Conservation (phyloP, 35 echinoderm and acorn worm species). For the Diadema setosum region DNA sequence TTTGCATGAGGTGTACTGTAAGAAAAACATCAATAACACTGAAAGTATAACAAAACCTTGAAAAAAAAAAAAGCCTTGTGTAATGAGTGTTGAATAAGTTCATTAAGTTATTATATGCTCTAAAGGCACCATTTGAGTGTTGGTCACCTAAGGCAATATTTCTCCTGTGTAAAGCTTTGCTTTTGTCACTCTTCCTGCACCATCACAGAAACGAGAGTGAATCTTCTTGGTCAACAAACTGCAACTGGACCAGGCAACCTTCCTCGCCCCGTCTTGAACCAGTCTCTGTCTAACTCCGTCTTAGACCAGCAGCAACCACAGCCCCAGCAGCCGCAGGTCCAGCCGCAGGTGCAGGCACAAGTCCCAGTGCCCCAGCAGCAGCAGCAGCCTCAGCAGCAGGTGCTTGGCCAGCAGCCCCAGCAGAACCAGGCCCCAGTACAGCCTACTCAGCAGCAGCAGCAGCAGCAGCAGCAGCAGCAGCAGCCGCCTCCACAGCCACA, state of each 20-base stretch:
- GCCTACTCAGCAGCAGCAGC: constrained; percentile 37
- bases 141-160: no score
- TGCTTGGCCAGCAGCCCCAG: background rate
- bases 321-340: background rate
- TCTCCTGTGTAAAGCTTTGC: no score
- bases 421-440: constrained; percentile 7
- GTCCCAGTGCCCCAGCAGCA: background rate
- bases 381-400: constrained; percentile 28
- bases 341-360: background rate
- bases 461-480: constrained; percentile 43
- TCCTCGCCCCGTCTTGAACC: background rate
- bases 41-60: no score
- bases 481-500: constrained; percentile 32
- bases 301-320: constrained; percentile 10
- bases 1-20: no score
- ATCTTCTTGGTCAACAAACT: background rate
- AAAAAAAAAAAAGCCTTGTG: no score
- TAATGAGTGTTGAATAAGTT: no score
- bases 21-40: no score
- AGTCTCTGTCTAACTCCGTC: background rate
- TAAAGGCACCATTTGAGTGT: no score
- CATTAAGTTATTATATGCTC: no score
- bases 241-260: background rate
- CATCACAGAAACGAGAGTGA: background rate
- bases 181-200: no score